phyloP scores from a whole-genome alignment of 2,113 vertebrate species.

The Taxidea taxus region DNA sequence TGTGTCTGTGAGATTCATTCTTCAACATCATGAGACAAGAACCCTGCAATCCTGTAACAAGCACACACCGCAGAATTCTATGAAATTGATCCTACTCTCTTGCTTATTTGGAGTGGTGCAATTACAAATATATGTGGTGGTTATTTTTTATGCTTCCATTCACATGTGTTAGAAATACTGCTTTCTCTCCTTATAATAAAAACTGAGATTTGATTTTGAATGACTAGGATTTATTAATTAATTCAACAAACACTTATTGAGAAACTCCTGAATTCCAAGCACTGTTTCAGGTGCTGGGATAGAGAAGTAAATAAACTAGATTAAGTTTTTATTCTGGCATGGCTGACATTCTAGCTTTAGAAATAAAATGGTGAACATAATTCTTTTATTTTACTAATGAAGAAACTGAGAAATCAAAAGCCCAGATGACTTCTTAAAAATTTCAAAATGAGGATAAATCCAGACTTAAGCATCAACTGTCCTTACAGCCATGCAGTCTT shows the following conservation, averaged over 20 bases:
- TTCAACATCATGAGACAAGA: neutral
- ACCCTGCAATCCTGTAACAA: neutral
- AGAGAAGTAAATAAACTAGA: neutral
- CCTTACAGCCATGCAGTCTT: neutral
- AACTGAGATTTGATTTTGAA: neutral
- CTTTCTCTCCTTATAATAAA: neutral
- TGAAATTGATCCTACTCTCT: neutral
- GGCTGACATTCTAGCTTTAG: neutral
- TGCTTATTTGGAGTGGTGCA: neutral
- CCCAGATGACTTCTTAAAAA: neutral
- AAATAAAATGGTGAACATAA: neutral
- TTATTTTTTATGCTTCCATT: neutral
- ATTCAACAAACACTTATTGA: neutral
- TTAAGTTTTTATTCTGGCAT: neutral
- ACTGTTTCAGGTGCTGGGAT: neutral
- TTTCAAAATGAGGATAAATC: neutral
- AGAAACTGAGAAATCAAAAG: neutral
- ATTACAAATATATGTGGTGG: neutral
- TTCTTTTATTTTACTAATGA: neutral
- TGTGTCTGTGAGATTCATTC: neutral
- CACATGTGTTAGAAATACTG: neutral
- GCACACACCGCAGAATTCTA: neutral
- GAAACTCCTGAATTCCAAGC: neutral
- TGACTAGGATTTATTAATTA: neutral
- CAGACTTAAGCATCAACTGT: neutral